These are phyloP conservation scores for Nixonia krombeini DNA, from an alignment of 1,140 invertebrate species.

Conservation along the genomic window DNA sequence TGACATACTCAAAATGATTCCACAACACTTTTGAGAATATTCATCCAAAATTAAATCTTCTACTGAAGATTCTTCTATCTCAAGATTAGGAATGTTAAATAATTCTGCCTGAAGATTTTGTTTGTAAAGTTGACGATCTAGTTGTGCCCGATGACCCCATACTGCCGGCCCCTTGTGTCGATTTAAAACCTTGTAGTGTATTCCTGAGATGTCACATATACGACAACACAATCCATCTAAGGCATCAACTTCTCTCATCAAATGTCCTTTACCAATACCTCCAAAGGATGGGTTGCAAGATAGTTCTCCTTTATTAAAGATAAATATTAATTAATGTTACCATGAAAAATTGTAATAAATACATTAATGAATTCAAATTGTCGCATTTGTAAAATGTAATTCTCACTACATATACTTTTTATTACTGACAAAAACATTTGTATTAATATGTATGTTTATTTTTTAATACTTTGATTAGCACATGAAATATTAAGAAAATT, in stretches of 20 bases:
- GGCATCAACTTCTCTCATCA: conserved; percentile 94
- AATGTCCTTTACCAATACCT: conserved; percentile 95
- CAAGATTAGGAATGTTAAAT: conserved; percentile 78
- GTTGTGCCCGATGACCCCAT: conserved; percentile 92
- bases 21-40: conserved; percentile 69
- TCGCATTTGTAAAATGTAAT: too few species aligned
- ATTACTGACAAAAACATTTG: too few species aligned
- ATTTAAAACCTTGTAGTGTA: conserved; percentile 86
- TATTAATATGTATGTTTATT: too few species aligned
- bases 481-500: neutral
- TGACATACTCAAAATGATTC: conserved; percentile 78
- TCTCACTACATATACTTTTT: too few species aligned
- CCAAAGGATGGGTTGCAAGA: conserved; percentile 97
- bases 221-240: conserved; percentile 89
- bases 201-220: conserved; percentile 88
- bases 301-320: conserved; percentile 90
- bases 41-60: conserved; percentile 85
- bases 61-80: conserved; percentile 82
- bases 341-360: too few species aligned
- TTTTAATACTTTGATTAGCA: too few species aligned
- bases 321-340: too few species aligned
- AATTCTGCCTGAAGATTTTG: conserved; percentile 85
- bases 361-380: too few species aligned
- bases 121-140: conserved; percentile 90
- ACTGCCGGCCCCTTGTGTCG: conserved; percentile 86